Base-by-base conservation (phyloP, 2,888 invertebrate species). In the Macrostomum cliftonense region DNA sequence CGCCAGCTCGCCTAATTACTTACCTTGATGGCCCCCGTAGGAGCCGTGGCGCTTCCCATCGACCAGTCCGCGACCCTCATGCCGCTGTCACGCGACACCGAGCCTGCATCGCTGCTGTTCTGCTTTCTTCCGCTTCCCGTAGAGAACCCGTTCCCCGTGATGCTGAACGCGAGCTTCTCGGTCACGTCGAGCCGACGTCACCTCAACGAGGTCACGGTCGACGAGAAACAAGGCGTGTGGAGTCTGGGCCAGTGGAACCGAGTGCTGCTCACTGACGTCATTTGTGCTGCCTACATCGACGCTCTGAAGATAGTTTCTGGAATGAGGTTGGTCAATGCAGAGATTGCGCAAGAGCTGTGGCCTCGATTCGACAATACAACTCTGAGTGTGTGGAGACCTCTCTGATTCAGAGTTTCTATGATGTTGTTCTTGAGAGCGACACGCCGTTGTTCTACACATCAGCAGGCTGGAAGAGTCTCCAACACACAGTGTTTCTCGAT, bases 121-220 rank as follows among this genome's bases (percentile, higher is more conserved):
- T 62, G 63, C 50, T 66, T 57, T 50, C 51, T 66, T 16, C 65
- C 64, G 1, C 54, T 65, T 12, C 63, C 65, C 19, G 53, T 62
- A 12, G 47, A 51, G 19, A 57, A 57, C 28, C 52, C 53, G 1
- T 56, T 65, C 28, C 60, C 61, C 2, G 56, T 64, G 20, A 63
- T 64, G 49, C 52, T 66, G 9, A 66, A 64, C 47, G 63, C 59
- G 1, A 56, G 59, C 11, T 67, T 67, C 54, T 56, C 62, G 5
- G 56, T 65, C 2, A 57, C 58, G 9, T 57, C 61, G 12, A 59
- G 62, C 38, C 50, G 66, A 21, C 51, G 60, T 14, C 54, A 57
- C 36, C 55, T 67, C 9, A 49, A 46, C 12, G 54, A 53, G 20
- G 46, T 44, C 36, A 57, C 58, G 12, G 55, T 55, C 14, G 64